Percentiles rank a stretch among this genome's conserved stretches.
Evolutionary conservation across 2,113 vertebrate genomes (phyloP).

Genomic region (Amia ocellicauda): DNA sequence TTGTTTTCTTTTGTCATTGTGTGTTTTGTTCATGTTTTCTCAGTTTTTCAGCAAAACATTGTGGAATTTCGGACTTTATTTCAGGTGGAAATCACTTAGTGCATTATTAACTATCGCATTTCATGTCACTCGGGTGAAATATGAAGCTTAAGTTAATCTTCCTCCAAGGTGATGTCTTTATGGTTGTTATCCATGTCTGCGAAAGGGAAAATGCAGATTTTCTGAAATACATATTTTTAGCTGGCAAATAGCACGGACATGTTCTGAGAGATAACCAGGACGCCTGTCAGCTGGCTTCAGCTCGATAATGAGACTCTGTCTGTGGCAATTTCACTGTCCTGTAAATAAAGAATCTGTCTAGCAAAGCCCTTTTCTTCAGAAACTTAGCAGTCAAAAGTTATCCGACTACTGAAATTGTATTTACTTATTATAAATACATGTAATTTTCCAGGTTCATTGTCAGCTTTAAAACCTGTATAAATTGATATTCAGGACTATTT

Average conservation of each 20-base stretch:
- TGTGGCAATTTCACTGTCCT: slow-evolving; percentile 11
- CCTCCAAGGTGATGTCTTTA: slow-evolving; percentile 11
- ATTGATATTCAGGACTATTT: too few species aligned
- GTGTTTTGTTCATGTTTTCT: too few species aligned
- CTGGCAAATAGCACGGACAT: slow-evolving; percentile 10
- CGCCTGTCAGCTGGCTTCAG: slow-evolving; percentile 13
- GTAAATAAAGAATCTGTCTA: slow-evolving; percentile 15
- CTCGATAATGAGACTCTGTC: slow-evolving; percentile 22
- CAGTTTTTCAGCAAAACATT: too few species aligned
- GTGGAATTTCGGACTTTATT: too few species aligned
- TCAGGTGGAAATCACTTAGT: slow-evolving; percentile 1
- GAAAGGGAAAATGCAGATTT: slow-evolving; percentile 10
- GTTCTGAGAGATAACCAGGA: slow-evolving; percentile 19
- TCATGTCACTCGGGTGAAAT: not conserved
- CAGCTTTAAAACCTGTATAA: too few species aligned
- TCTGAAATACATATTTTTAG: not conserved
- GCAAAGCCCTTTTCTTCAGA: slow-evolving; percentile 7
- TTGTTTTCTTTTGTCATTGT: too few species aligned
- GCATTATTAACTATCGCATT: slow-evolving; percentile 3
- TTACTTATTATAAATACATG: slow-evolving; percentile 7
- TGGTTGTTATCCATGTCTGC: slow-evolving; percentile 8
- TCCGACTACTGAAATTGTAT: slow-evolving; percentile 12
- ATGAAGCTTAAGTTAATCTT: slow-evolving; percentile 11
- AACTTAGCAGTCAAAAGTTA: slow-evolving; percentile 5
- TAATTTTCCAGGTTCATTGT: too few species aligned